Conservation (phyloP, 1,140 invertebrate species). For the Drosophila melanica region DNA sequence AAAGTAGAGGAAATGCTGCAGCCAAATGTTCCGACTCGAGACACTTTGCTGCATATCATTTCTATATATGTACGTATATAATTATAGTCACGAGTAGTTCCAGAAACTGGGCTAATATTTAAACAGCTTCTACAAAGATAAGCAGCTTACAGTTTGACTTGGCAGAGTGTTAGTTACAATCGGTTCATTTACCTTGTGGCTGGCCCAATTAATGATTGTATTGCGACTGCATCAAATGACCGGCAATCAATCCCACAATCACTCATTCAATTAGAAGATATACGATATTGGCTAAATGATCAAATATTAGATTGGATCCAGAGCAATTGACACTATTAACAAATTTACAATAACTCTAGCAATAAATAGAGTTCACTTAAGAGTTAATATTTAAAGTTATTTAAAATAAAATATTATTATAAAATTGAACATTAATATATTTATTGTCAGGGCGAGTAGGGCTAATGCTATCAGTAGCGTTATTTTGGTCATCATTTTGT, state of each 20-base stretch:
- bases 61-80: constrained; percentile 34
- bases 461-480: too few species aligned
- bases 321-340: too few species aligned
- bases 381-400: too few species aligned
- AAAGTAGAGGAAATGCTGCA: constrained; percentile 49
- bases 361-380: too few species aligned
- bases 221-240: too few species aligned
- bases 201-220: constrained; percentile 21
- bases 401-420: too few species aligned
- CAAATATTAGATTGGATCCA: too few species aligned
- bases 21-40: constrained; percentile 15
- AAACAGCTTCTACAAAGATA: constrained; percentile 5
- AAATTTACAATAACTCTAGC: too few species aligned
- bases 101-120: constrained; percentile 18
- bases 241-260: constrained; percentile 46
- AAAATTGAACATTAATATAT: too few species aligned
- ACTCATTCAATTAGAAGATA: constrained; percentile 16
- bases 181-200: constrained; percentile 3
- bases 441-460: too few species aligned
- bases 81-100: constrained; percentile 23
- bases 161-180: not conserved
- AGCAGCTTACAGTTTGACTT: not conserved
- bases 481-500: too few species aligned
- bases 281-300: too few species aligned
- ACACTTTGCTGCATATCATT: constrained; percentile 69